Conservation (phyloP, 2,113 vertebrate species). For the Caranx melampygus region DNA sequence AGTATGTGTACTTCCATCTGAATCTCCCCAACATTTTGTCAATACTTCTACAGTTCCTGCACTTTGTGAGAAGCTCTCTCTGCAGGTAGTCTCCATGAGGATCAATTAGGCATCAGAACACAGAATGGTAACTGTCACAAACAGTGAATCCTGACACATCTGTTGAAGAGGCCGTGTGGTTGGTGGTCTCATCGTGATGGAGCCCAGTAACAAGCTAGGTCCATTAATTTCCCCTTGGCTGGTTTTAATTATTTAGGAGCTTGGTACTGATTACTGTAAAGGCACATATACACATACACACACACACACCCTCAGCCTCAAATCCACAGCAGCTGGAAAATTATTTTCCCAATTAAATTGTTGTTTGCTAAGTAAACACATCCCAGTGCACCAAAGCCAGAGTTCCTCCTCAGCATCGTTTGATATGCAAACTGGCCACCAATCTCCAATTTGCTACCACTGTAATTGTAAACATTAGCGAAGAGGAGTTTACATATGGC, state of each 20-base stretch:
- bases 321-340: conserved; percentile 74
- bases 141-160: conserved; percentile 53
- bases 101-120: conserved; percentile 55
- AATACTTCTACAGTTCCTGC: conserved; percentile 55
- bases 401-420: conserved; percentile 58
- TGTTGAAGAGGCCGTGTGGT: conserved; percentile 39
- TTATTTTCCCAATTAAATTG: conserved; percentile 75
- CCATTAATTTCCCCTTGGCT: conserved; percentile 63
- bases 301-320: conserved; percentile 16
- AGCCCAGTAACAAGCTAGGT: conserved; percentile 43
- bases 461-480: conserved; percentile 70
- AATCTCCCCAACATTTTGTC: conserved; percentile 63
- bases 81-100: conserved; percentile 46
- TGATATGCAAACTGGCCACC: conserved; percentile 68
- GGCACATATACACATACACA: background rate
- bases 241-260: conserved; percentile 68
- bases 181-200: conserved; percentile 50
- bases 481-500: conserved; percentile 60
- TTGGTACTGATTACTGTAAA: conserved; percentile 54
- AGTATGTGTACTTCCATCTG: conserved; percentile 53
- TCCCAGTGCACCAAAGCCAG: conserved; percentile 54
- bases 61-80: conserved; percentile 53
- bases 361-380: conserved; percentile 79
- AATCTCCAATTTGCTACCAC: conserved; percentile 64
- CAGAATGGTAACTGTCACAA: conserved; percentile 52